Evolutionary conservation across 2,113 vertebrate genomes (phyloP), one percentile per base, ranked within the genome.

Genomic region (Stictonetta naevosa): DNA sequence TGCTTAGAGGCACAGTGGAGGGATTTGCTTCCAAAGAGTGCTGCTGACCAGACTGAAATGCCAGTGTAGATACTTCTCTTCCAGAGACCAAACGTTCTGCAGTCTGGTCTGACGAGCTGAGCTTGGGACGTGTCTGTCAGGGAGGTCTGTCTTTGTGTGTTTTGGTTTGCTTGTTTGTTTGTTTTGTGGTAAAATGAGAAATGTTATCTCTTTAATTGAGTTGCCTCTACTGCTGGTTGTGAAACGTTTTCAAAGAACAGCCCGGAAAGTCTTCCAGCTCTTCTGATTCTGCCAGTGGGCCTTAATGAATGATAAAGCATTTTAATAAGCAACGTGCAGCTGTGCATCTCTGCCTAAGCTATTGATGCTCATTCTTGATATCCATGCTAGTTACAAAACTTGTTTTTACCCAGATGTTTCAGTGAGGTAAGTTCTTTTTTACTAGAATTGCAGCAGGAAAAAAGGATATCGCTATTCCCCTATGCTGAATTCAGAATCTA

Each of bases 281-380:
- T 81, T 77, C 79, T 50, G 69, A 83, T 92, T 85, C 67, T 88
- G 66, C 84, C 60, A 60, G 29, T 82, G 90, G 89, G 74, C 80
- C n/a, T 85, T 92, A 91, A 69, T 63, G 86, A 92, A 93, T 87
- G 92, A 96, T 82, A 91, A 94, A 95, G 83, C 77, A 86, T 85
- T 97, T 92, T 92, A 95, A 96, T 95, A 93, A 95, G 64, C 64
- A 63, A n/a, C 69, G 93, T 94, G 91, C 93, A 95, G 77, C 94
- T 96, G 74, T 91, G 90, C 17, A 36, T 83, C 55, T 89, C 80
- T 25, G 56, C 74, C 93, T 92, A 62, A 82, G 48, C 63, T 1
- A 6, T n/a, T 93, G 92, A 92, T 92, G 80, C 53, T 93, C 46
- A 48, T 93, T 96, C 60, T 85, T 85, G 91, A 85, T 90, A 94